Conservation (phyloP, 2,113 vertebrate genomes). For the Antechinus flavipes region DNA sequence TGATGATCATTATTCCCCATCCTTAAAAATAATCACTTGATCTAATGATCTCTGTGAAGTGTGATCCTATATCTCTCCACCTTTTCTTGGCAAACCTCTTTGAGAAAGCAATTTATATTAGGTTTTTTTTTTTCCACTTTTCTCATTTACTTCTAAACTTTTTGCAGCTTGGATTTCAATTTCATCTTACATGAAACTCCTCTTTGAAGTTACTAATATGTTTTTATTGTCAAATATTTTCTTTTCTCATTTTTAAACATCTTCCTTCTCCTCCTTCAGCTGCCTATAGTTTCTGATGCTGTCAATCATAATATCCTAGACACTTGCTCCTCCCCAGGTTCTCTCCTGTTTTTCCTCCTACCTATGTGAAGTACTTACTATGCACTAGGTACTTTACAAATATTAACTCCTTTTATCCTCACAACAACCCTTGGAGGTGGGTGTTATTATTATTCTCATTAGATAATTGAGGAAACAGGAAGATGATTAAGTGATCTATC, state of each 20-base stretch:
- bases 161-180: not conserved
- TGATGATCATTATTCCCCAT: not conserved
- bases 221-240: not conserved
- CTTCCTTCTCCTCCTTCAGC: not conserved
- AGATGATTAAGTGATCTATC: not conserved
- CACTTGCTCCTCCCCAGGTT: not conserved
- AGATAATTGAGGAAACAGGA: not conserved
- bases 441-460: not conserved
- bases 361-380: not conserved
- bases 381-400: not conserved
- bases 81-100: not conserved
- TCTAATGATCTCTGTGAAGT: not conserved
- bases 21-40: not conserved
- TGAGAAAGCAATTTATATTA: not conserved
- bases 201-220: not conserved
- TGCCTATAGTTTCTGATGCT: not conserved
- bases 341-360: not conserved
- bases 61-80: not conserved
- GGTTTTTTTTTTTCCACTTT: not conserved
- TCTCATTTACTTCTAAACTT: not conserved
- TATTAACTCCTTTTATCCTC: not conserved
- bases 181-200: not conserved
- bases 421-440: not conserved
- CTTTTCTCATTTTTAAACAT: not conserved
- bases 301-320: not conserved